Base-by-base conservation (phyloP, 2,888 invertebrate species). In the Leptinotarsa juncta region DNA sequence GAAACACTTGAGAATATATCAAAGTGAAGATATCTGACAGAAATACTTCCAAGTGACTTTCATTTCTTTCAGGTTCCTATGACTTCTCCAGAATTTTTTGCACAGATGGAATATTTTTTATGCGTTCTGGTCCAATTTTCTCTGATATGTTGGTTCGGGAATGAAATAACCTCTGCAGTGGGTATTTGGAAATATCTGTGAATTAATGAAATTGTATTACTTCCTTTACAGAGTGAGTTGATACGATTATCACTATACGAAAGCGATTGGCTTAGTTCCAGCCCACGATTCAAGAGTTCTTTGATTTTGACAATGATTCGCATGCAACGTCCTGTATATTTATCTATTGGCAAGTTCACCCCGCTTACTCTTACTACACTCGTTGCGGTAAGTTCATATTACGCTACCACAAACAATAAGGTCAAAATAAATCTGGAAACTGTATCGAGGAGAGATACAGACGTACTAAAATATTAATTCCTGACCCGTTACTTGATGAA, bases 261-360 rank as follows among this genome's bases (percentile, higher is more conserved):
- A 26, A 74, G 71, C 50, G 79, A 83, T 42, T 84, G 84, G 84
- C 79, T 77, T 15, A 74, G 76, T 49, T 76, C 78, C 53, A 82
- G 81, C 60, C 51, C 16, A n/a, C 79, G 81, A 55, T 83, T 82
- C 57, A 83, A 82, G 74, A 77, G 73, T 50, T 80, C 81, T 0
- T 83, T 84, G 80, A 65, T 82, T 23, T 55, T 84, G 42, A 83
- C 82, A 4, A 83, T 84, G 80, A 78, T 70, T 26, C 79, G 84
- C 48, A 80, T 81, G 77, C 79, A 81, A 55, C 77, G 78, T 20
- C 82, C 81, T 26, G 68, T 84, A 18, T 81, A 74, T 73, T 26
- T 84, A 18, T 81, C 83, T 5, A 83, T 82, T 71, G 83, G 83
- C 42, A 84, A 84, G 71, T 84, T 84, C 71, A 77, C 81, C 1